A percentile compares a stretch with the other conserved stretches of the same genome.
Conservation (phyloP, 2,113 vertebrate species). For the Penelope pileata region DNA sequence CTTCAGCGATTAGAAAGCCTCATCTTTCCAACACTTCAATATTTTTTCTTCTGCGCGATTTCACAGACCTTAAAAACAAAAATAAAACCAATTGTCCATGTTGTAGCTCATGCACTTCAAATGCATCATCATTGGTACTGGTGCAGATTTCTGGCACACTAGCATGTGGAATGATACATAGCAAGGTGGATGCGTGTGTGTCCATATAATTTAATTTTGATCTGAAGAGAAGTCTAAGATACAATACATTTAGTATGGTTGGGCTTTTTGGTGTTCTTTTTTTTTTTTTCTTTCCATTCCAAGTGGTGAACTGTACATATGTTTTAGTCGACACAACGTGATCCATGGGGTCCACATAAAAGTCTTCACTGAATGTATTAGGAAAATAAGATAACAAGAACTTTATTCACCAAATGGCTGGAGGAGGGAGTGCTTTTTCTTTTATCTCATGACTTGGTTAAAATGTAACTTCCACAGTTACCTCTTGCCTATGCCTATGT, state of each 20-base stretch:
- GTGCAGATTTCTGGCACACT: background rate
- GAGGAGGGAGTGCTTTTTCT: background rate
- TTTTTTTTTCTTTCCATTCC: background rate
- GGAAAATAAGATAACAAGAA: background rate
- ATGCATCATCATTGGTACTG: background rate
- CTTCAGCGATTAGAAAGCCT: background rate
- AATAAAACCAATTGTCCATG: background rate
- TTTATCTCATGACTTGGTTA: background rate
- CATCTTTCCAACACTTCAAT: background rate
- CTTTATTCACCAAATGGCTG: background rate
- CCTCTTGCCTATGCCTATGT: too few species aligned
- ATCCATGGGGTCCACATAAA: background rate
- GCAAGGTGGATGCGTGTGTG: background rate
- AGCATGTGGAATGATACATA: background rate
- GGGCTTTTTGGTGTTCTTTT: too few species aligned
- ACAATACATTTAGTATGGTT: background rate
- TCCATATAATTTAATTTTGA: fast-evolving
- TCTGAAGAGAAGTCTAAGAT: background rate
- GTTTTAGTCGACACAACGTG: background rate
- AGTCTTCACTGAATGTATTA: background rate
- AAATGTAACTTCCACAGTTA: background rate
- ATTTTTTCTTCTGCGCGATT: background rate
- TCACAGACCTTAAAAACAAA: background rate
- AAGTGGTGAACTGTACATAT: background rate
- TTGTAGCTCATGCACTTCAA: background rate